Evolutionary conservation across 2,888 invertebrate genomes (phyloP), one percentile per base, ranked within the genome.

Genomic region (Spatulosminthurus flaviceps): DNA sequence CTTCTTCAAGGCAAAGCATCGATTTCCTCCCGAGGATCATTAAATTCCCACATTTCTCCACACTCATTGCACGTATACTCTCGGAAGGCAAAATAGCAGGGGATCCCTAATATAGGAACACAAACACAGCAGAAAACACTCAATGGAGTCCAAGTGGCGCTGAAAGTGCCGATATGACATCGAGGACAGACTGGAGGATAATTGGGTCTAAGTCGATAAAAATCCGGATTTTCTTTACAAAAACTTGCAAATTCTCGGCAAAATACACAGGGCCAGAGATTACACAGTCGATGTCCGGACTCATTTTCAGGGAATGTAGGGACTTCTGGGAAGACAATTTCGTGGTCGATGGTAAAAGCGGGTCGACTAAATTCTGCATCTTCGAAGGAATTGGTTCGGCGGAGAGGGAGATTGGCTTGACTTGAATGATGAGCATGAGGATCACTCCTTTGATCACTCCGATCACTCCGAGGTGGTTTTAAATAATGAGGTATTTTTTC

Each of bases 31-130:
- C 78, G n/a, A 26, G 41, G 43, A 43, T 78, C 78, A 71, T 71
- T 71, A 42, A 60, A 78, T 29, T 71, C 72, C 78, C 78, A 78
- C 29, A 78, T 72, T 22, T 78, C 78, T 11, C 61, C 61, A 43
- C 78, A 78, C 21, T 71, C 13, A 13, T 28, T 28, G 29, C 80
- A 80, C n/a, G 60, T 60, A 42, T 61, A 79, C 42, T 79, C 79
- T 51, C 74, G 22, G 22, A 79, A 79, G 16, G 69, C 29, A 13
- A 67, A 29, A 21, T 43, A 79, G 60, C 72, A 71, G 11, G 69
- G 60, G 51, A 79, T 79, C 2, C 78, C 78, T 0, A 73, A 19
- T 19, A 78, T 66, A 4, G 78, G 78, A 16, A 43, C 22, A 24
- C 72, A 60, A 1, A 78, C 26, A 41, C 34, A 71, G 13, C 72